Evolutionary conservation across 2,797 vertebrate genomes (phyloP), one percentile per base, ranked within the genome.

Genomic region (Peromyscus aztecus): DNA sequence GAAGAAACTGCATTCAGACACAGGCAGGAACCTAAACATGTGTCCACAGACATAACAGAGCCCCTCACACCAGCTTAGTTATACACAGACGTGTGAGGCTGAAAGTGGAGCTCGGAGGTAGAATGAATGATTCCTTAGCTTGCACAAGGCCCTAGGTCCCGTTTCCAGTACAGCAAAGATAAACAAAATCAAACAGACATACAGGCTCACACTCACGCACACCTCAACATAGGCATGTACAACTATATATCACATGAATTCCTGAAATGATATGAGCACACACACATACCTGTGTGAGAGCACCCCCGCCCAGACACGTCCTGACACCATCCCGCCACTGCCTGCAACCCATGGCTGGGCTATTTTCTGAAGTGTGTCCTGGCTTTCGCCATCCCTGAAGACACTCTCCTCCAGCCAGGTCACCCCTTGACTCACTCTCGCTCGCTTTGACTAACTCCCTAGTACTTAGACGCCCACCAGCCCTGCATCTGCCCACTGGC

Each of bases 401-500:
- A 11, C 13, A 49, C 49, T 63, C 19, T 83, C 83, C 91, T 90
- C 80, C 12, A 77, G 91, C 89, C 97, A 95, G 69, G 80, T 52
- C 92, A 63, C 71, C 90, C 75, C 85, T 84, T 65, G 88, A 49
- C 95, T 40, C 14, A 12, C 67, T 94, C 84, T 89, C 77, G 89
- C 94, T 69, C 1, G 52, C 88, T 92, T 52, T 81, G 49, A 78
- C 92, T 6, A 78, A 86, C 75, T 95, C 90, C 55, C 57, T 83
- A 52, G 81, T 71, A 29, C 76, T 81, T 86, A 61, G 57, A 83
- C 71, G 34, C 92, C 94, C 76, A 90, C 89, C 89, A 95, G 21
- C 83, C 61, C 96, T 96, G 61, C 46, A 2, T 94, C 77, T 46
- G 75, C 86, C 97, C 93, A 19, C 71, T 90, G 92, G 92, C 92